These are phyloP conservation scores for Tychaedon coryphoeus DNA, from an alignment of 2,113 vertebrate species.

Conservation along the genomic window DNA sequence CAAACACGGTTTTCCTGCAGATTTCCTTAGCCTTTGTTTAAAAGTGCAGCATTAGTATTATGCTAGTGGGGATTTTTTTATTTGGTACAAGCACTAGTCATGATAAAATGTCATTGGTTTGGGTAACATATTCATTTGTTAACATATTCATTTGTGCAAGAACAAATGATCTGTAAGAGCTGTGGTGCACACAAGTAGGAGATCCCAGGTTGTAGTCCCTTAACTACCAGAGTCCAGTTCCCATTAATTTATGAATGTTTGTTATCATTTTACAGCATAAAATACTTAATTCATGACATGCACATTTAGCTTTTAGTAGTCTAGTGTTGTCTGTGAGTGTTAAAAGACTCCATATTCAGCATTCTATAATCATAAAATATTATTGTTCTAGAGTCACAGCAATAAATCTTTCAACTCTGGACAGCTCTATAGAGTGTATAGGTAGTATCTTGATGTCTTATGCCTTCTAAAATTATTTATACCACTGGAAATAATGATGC, in stretches of 20 bases:
- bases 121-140: background rate
- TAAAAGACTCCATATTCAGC: background rate
- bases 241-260: background rate
- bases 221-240: background rate
- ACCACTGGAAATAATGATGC: background rate
- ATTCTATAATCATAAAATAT: background rate
- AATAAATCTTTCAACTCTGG: background rate
- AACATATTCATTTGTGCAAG: background rate
- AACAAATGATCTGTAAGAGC: background rate
- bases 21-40: conserved; percentile 25
- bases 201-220: background rate
- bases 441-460: background rate
- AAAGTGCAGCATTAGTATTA: background rate
- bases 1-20: background rate
- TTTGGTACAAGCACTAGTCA: conserved; percentile 5
- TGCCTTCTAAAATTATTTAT: background rate
- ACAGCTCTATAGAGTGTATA: background rate
- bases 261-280: background rate
- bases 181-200: background rate
- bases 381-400: background rate
- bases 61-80: background rate
- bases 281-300: background rate
- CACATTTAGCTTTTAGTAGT: background rate
- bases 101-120: background rate
- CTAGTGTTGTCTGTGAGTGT: background rate